Evolutionary conservation across 1,140 invertebrate genomes (phyloP).

Genomic region (Pectinophora gossypiella): DNA sequence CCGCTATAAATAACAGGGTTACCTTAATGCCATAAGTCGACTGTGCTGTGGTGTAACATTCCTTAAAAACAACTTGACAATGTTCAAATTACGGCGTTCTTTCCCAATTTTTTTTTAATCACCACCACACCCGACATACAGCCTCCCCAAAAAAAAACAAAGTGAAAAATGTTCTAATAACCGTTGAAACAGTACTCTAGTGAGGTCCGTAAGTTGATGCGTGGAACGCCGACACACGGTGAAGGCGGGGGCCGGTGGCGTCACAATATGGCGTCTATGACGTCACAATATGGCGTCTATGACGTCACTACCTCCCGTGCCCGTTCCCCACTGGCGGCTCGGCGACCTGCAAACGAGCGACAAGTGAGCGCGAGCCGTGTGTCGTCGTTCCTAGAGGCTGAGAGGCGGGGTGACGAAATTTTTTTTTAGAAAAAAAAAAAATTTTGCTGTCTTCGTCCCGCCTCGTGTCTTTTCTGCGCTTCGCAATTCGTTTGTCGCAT

Average conservation of each 20-base stretch:
- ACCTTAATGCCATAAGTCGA: not conserved
- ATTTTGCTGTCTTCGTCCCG: too few species aligned
- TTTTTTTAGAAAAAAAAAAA: too few species aligned
- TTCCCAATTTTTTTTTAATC: not conserved
- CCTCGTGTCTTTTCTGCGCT: too few species aligned
- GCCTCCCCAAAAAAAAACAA: slow-evolving; percentile 32
- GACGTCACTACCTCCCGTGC: slow-evolving; percentile 37
- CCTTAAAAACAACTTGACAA: not conserved
- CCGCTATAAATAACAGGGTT: not conserved
- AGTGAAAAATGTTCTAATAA: slow-evolving; percentile 27
- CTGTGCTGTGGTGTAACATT: not conserved
- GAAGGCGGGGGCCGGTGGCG: slow-evolving; percentile 29
- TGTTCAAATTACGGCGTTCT: not conserved
- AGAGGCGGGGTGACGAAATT: too few species aligned
- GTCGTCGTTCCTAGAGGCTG: slow-evolving; percentile 69
- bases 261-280: too few species aligned
- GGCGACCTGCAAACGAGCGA: slow-evolving; percentile 66
- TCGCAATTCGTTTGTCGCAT: too few species aligned
- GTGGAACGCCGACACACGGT: slow-evolving; percentile 67
- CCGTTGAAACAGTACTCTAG: slow-evolving; percentile 59
- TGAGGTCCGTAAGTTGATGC: slow-evolving; percentile 64
- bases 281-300: too few species aligned
- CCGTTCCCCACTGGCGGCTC: slow-evolving; percentile 56
- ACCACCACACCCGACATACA: not conserved
- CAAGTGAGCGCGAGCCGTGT: slow-evolving; percentile 58